A percentile compares a stretch with the other conserved stretches of the same genome.
These are phyloP conservation scores for Pandemis heparana DNA, from an alignment of 2,888 invertebrate genomes.

Conservation along the genomic window DNA sequence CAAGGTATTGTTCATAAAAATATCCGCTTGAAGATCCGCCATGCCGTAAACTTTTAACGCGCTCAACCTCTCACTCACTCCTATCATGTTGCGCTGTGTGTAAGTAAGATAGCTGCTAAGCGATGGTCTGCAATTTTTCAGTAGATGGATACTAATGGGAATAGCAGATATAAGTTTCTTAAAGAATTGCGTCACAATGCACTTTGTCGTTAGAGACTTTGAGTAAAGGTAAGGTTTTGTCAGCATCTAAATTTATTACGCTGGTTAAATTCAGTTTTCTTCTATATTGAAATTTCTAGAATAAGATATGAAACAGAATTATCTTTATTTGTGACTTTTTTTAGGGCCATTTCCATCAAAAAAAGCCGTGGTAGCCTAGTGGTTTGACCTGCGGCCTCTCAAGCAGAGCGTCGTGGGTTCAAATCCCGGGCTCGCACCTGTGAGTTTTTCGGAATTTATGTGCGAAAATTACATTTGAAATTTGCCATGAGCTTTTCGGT, in stretches of 20 bases:
- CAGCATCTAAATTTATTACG: background rate
- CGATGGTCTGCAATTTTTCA: conserved; percentile 37
- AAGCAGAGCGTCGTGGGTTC: too few species aligned
- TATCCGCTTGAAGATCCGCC: conserved; percentile 19
- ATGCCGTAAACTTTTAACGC: conserved; percentile 13
- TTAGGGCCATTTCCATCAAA: too few species aligned
- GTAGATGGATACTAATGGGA: conserved; percentile 28
- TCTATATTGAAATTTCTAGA: background rate
- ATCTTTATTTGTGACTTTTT: too few species aligned
- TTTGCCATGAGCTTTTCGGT: too few species aligned
- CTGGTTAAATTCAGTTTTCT: background rate
- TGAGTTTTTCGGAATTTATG: too few species aligned
- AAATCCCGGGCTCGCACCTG: too few species aligned
- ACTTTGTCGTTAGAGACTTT: conserved; percentile 1
- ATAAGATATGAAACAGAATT: background rate
- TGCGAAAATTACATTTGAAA: too few species aligned
- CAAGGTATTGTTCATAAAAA: background rate
- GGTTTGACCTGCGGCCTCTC: too few species aligned
- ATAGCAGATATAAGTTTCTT: conserved; percentile 28
- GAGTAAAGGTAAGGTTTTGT: background rate
- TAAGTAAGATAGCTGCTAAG: conserved; percentile 17
- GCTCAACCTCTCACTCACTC: conserved; percentile 11
- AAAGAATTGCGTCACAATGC: conserved; percentile 27
- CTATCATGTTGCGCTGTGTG: conserved; percentile 1
- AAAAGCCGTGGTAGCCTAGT: too few species aligned